Base-by-base conservation (phyloP, 1,140 invertebrate genomes). In the Plectrocnemia conspersa region DNA sequence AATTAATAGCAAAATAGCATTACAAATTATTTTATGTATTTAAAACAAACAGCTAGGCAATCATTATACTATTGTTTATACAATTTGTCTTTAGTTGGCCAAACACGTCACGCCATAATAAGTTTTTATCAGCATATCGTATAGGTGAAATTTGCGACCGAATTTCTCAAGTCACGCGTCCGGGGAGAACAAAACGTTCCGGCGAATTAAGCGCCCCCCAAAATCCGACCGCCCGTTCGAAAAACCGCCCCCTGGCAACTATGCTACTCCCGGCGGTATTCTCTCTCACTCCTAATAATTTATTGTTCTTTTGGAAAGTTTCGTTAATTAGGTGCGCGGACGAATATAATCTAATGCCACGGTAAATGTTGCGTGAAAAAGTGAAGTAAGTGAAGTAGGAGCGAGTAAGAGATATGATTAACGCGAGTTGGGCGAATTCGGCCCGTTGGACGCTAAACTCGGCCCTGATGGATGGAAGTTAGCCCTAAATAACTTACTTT, bases 361-460 rank as follows among this genome's bases (percentile, higher is more conserved):
- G 46, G 29, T 48, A 48, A 48, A 48, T 48, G 46, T 48, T 48
- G 46, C 46, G 46, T 48, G 46, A 48, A 48, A 48, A 48, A 36
- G n/a, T n/a, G n/a, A n/a, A n/a, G n/a, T n/a, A n/a, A n/a, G n/a
- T n/a, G n/a, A n/a, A n/a, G n/a, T n/a, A n/a, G n/a, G 46, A 35
- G 36, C 15, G 46, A 48, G 46, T n/a, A 48, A 27, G 46, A 48
- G 46, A 48, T 48, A 48, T 48, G 46, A 48, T 48, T 48, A 48
- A 48, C 46, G 46, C 46, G 46, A 48, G 46, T 48, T 48, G 25
- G 18, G 29, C 19, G 46, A 22, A 48, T 22, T 35, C 36, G 19
- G n/a, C 42, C 38, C 19, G 13, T 13, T 18, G 38, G 38, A 16
- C 18, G 10, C 42, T 23, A n/a, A 23, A 45, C 42, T 45, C 25